Evolutionary conservation across 2,888 invertebrate species (phyloP).

Genomic region (Cinara cedri): DNA sequence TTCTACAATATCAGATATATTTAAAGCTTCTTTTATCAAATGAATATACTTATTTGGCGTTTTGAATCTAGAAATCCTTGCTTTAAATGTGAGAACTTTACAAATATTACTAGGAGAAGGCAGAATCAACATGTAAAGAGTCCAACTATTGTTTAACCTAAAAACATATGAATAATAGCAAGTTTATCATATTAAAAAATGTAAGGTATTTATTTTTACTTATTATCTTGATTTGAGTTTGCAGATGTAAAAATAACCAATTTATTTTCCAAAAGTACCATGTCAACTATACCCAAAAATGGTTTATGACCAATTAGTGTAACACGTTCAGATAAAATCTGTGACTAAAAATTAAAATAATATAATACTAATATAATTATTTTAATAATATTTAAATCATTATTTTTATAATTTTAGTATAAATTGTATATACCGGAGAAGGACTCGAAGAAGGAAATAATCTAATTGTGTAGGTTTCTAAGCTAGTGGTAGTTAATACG

Average conservation of each 20-base stretch:
- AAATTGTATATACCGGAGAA: conserved; percentile 10
- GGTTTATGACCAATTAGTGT: conserved; percentile 73
- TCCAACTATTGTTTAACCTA: conserved; percentile 65
- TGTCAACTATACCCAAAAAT: conserved; percentile 70
- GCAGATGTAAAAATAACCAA: conserved; percentile 68
- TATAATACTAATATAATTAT: neutral
- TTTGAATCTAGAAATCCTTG: conserved; percentile 70
- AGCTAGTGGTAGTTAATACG: conserved; percentile 75
- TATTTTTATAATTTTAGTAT: neutral
- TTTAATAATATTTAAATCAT: neutral
- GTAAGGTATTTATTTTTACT: conserved; percentile 46
- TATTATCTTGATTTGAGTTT: conserved; percentile 45
- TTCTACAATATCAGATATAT: conserved; percentile 70
- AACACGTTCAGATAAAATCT: conserved; percentile 66
- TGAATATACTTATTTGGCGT: conserved; percentile 75
- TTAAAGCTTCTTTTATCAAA: conserved; percentile 71
- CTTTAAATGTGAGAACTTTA: conserved; percentile 74
- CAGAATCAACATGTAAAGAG: conserved; percentile 74
- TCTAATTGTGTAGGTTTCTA: conserved; percentile 72
- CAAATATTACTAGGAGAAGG: conserved; percentile 72
- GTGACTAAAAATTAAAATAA: conserved; percentile 32
- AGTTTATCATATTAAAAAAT: neutral
- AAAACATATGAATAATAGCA: neutral
- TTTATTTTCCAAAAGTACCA: conserved; percentile 65
- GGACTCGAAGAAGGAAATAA: conserved; percentile 53